phyloP scores from a whole-genome alignment of 1,140 invertebrate genomes.

The Lucilia cuprina region DNA sequence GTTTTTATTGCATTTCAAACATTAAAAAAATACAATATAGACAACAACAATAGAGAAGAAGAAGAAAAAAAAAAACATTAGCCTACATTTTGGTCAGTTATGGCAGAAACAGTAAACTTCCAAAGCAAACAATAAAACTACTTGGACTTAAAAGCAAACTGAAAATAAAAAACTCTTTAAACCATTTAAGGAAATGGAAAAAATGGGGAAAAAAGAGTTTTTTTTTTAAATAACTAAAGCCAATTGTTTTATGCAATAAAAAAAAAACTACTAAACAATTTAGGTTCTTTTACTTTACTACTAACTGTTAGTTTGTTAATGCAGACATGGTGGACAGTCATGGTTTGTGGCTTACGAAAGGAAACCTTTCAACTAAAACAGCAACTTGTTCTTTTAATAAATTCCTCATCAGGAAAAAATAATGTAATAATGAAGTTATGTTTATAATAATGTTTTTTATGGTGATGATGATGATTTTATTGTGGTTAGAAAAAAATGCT shows the following conservation, averaged over 20 bases:
- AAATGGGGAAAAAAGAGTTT: background rate
- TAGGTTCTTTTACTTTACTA: background rate
- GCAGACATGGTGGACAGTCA: background rate
- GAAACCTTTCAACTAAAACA: background rate
- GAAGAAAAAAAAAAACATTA: background rate
- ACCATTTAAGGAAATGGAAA: background rate
- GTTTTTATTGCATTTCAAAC: background rate
- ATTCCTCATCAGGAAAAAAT: background rate
- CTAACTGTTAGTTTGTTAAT: background rate
- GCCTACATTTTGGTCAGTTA: constrained; percentile 1
- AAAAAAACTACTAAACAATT: background rate
- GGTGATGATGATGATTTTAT: too few relatives aligned
- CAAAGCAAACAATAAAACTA: background rate
- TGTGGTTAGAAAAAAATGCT: too few relatives aligned
- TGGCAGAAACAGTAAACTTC: background rate
- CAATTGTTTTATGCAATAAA: background rate
- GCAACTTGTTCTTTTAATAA: background rate
- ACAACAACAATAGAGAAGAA: too few relatives aligned
- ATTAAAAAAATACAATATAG: background rate
- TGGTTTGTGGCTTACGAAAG: constrained; percentile 9
- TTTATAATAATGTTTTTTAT: background rate
- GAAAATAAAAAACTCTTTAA: background rate
- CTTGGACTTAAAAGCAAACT: background rate
- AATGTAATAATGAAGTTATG: background rate
- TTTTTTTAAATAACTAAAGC: background rate